Base-by-base conservation (phyloP, 2,888 invertebrate species). In the Apotomis turbidana region DNA sequence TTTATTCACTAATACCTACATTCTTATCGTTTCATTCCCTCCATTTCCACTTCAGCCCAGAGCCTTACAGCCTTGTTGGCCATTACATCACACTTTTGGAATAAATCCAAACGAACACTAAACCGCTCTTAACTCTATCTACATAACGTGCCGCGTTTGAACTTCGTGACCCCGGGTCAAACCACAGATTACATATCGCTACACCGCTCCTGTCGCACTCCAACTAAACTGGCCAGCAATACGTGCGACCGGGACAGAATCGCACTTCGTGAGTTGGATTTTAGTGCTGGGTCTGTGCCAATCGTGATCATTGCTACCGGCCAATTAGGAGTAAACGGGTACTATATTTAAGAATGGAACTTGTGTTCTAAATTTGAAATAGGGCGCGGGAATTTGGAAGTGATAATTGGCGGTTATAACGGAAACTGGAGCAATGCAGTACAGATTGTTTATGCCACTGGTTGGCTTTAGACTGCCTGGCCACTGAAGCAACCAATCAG, bases 241-340 rank as follows among this genome's bases (percentile, higher is more conserved):
- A 54, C 13, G 68, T 63, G 44, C 13, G 58, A 68, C 15, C 15
- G 63, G 59, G 59, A 54, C 8, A 44, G 61, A 51, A 41, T 41
- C 41, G 0, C 6, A 41, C 41, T 38, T 51, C 6, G 51, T 12
- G 36, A 58, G 58, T 51, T 54, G 67, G 57, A 38, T 62, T 52
- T 59, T 68, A 57, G 54, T 57, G 67, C 76, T 75, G 79, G 79
- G 79, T 74, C 57, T 44, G 61, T 81, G 81, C 81, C 81, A 82
- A 82, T 79, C 78, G 74, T 55, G 81, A 80, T 79, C 78, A 78
- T 79, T 77, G 77, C 69, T 66, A 64, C 71, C 69, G 74, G 78
- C 79, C 80, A 81, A 80, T 80, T 79, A 80, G 70, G 76, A 62
- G 68, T 75, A 74, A 75, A 75, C 75, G 73, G 52, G 59, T 60